Evolutionary conservation across 2,797 vertebrate species (phyloP).

Genomic region (Chelidonichthys spinosus): DNA sequence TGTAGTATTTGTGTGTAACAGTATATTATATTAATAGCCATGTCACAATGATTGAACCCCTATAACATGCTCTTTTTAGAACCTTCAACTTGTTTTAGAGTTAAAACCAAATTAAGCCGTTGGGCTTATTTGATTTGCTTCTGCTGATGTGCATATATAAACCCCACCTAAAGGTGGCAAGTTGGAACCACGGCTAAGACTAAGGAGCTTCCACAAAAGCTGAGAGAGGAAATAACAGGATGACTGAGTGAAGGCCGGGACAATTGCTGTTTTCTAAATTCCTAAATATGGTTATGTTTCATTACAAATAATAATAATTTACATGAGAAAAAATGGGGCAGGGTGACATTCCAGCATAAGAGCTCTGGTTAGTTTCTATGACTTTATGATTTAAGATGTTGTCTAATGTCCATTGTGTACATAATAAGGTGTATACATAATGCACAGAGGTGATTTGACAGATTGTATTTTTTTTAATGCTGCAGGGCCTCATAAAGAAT

Average conservation of each 20-base stretch:
- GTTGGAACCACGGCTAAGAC: no score
- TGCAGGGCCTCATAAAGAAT: not conserved
- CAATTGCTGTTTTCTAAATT: not conserved
- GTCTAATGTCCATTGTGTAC: not conserved
- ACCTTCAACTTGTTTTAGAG: no score
- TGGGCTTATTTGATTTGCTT: no score
- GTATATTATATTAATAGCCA: no score
- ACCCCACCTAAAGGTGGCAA: no score
- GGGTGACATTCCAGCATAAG: not conserved
- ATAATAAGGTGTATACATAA: not conserved
- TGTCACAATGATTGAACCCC: no score
- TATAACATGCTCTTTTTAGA: no score
- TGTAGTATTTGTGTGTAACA: no score
- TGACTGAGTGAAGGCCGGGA: not conserved
- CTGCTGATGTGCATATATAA: no score
- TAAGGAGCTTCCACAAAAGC: no score
- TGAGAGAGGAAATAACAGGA: no score
- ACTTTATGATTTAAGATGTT: not conserved
- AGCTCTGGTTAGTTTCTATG: not conserved
- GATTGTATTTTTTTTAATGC: not conserved
- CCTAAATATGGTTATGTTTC: not conserved
- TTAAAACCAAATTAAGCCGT: no score
- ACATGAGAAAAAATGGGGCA: not conserved
- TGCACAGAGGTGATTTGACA: not conserved
- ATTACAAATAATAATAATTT: conserved; percentile 8